Evolutionary conservation across 2,888 invertebrate species (phyloP).

Genomic region (Perithous albicinctus): DNA sequence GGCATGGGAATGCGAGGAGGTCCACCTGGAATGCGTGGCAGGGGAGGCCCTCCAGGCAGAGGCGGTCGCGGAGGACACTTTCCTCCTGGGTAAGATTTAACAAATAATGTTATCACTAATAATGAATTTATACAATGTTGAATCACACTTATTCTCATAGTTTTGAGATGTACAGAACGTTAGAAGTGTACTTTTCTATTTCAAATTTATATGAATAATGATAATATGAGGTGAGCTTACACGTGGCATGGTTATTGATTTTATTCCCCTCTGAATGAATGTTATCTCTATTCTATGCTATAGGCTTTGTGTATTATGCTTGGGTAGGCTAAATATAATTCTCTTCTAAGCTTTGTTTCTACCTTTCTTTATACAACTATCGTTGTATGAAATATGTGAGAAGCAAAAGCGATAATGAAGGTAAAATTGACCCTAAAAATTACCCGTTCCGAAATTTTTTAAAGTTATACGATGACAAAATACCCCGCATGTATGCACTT

Average conservation of each 20-base stretch:
- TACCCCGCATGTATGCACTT: too few species aligned
- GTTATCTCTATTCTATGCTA: neutral
- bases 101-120: neutral
- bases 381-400: slow-evolving; percentile 1
- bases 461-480: too few species aligned
- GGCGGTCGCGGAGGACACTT: slow-evolving; percentile 82
- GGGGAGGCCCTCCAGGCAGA: slow-evolving; percentile 81
- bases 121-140: neutral
- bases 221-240: neutral
- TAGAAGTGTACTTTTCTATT: neutral
- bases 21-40: slow-evolving; percentile 81
- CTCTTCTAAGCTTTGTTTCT: neutral
- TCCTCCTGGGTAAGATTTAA: slow-evolving; percentile 78
- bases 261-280: neutral
- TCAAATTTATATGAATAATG: neutral
- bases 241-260: slow-evolving; percentile 3
- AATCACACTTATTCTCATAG: neutral
- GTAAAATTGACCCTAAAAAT: too few species aligned
- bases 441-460: too few species aligned
- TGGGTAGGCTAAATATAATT: neutral
- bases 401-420: too few species aligned
- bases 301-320: neutral
- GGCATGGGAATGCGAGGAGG: slow-evolving; percentile 82
- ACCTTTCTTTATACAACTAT: neutral
- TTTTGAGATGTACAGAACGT: neutral